Percentiles rank a stretch among this genome's conserved stretches.
These are phyloP conservation scores for Plusia festucae DNA, from an alignment of 2,888 invertebrate genomes.

Conservation along the genomic window DNA sequence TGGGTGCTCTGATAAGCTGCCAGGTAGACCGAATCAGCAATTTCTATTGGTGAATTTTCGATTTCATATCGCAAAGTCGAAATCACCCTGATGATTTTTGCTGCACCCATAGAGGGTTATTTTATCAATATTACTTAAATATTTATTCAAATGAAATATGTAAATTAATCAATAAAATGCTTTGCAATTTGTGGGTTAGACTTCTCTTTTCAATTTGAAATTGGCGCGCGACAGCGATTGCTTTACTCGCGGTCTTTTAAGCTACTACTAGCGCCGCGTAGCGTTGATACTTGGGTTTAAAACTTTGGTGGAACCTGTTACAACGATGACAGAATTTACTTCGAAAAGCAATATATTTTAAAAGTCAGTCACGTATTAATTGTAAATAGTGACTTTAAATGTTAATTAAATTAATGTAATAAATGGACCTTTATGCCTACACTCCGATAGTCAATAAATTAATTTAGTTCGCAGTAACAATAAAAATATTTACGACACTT, in stretches of 20 bases:
- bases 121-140: constrained; percentile 59
- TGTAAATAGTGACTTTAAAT: too few species aligned
- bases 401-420: too few species aligned
- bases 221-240: constrained; percentile 43
- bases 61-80: constrained; percentile 62
- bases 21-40: constrained; percentile 73
- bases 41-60: constrained; percentile 78
- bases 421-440: neutral
- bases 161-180: constrained; percentile 57
- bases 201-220: constrained; percentile 42
- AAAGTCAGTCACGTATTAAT: too few species aligned
- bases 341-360: too few species aligned
- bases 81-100: constrained; percentile 52
- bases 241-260: constrained; percentile 25
- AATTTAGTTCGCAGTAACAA: too few species aligned
- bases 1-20: constrained; percentile 81
- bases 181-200: constrained; percentile 33
- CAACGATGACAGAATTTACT: too few species aligned
- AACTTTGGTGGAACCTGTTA: neutral
- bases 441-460: too few species aligned
- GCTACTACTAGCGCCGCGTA: constrained; percentile 48
- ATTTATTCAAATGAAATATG: constrained; percentile 57
- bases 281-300: constrained; percentile 28
- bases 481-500: too few species aligned
- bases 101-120: constrained; percentile 52